Base-by-base conservation (phyloP, 2,888 invertebrate species). In the Lymantria dispar region DNA sequence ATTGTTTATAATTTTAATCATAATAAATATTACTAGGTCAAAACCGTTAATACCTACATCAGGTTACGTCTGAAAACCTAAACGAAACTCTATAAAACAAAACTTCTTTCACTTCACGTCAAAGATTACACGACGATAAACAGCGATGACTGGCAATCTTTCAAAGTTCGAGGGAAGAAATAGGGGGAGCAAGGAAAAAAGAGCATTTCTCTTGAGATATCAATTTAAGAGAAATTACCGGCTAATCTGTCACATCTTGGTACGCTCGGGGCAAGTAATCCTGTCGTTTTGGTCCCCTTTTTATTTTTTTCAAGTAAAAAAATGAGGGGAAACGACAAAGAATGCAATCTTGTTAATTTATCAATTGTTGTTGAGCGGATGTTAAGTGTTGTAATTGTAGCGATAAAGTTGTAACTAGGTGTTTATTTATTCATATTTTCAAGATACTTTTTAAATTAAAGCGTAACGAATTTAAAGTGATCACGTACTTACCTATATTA, bases 201-300 rank as follows among this genome's bases (percentile, higher is more conserved):
- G 77, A 72, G 60, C 71, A 70, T 72, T 46, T 74, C 83, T 77
- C 83, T 83, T 77, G 83, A 87, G 87, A 89, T 90, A 91, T 89
- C 90, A 88, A 91, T 90, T 91, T 89, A 75, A 82, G 68, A 72
- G 81, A 85, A 87, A 90, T 91, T 89, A 90, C 87, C 72, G 78
- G 78, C 79, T 90, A 90, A 90, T 90, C 90, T 90, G 90, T 90
- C 90, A 89, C 89, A 88, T 86, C 78, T 77, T 81, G 76, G 78
- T 76, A 73, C 80, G 83, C 87, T 77, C 62, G 80, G 73, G 81
- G 85, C 76, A 68, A 59, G 74, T 80, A 80, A 85, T 84, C 77
- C 71, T 73, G 76, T 78, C 80, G 83, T 84, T 85, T 87, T 80
- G 75, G 72, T 78, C 83, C 84, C 86, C 87, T 80, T 79, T 80